Percentiles rank a stretch among this genome's conserved stretches.
Evolutionary conservation across 2,797 vertebrate species (phyloP).

Genomic region (Micropoecilia bifurca): DNA sequence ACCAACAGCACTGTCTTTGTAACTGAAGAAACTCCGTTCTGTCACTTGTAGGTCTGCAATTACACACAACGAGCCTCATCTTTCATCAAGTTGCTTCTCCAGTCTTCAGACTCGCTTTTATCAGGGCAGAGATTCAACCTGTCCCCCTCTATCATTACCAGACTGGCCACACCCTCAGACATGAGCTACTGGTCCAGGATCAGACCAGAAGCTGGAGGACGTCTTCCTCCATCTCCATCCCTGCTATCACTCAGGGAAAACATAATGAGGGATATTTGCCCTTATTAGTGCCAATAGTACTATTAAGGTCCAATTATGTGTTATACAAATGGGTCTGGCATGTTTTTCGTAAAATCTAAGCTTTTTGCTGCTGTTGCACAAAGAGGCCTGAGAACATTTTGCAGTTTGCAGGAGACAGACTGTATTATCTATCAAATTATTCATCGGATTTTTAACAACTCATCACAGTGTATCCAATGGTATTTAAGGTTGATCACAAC

Average conservation of each 20-base stretch:
- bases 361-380: slow-evolving; percentile 42
- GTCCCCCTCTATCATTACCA: slow-evolving; percentile 44
- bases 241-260: slow-evolving; percentile 69
- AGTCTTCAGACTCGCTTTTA: slow-evolving; percentile 25
- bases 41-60: slow-evolving; percentile 6
- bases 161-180: slow-evolving; percentile 35
- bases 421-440: neutral
- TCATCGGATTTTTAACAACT: neutral
- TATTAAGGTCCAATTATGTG: slow-evolving; percentile 73
- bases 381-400: slow-evolving; percentile 10
- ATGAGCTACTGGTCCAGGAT: slow-evolving; percentile 17
- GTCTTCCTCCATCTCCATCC: slow-evolving; percentile 29
- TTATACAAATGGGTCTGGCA: slow-evolving; percentile 60
- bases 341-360: slow-evolving; percentile 54
- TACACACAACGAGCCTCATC: slow-evolving; percentile 7
- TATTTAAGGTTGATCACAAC: neutral
- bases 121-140: slow-evolving; percentile 32
- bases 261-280: slow-evolving; percentile 80
- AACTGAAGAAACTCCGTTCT: neutral
- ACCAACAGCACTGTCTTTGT: neutral
- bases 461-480: neutral
- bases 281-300: slow-evolving; percentile 77
- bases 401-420: neutral
- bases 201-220: slow-evolving; percentile 19
- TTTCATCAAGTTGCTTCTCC: slow-evolving; percentile 10